Conservation (phyloP, 2,888 invertebrate species). For the Synergus japonicus region DNA sequence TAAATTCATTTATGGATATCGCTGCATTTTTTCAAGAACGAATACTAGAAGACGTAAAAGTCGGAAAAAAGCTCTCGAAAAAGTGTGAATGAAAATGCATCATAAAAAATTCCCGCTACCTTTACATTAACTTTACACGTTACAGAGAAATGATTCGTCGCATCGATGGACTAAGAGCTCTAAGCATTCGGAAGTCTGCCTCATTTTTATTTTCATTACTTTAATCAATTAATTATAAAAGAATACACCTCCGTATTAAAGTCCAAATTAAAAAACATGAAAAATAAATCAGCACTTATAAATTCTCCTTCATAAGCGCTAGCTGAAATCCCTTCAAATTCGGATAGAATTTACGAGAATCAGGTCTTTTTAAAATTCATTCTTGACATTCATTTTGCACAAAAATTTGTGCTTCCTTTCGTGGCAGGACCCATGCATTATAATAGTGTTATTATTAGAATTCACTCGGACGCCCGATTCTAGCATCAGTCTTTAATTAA, state of each 20-base stretch:
- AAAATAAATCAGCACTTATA: slow-evolving; percentile 1
- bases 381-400: slow-evolving; percentile 34
- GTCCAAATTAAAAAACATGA: neutral
- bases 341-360: neutral
- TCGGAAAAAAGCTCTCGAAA: slow-evolving; percentile 29
- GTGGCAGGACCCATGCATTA: slow-evolving; percentile 34
- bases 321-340: slow-evolving; percentile 1
- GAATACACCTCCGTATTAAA: neutral
- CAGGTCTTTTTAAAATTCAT: slow-evolving; percentile 44
- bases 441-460: slow-evolving; percentile 2
- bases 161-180: neutral
- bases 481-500: slow-evolving; percentile 27
- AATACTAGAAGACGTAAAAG: slow-evolving; percentile 12
- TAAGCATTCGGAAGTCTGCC: slow-evolving; percentile 4
- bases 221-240: slow-evolving; percentile 13
- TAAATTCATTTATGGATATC: slow-evolving; percentile 34
- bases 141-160: slow-evolving; percentile 29
- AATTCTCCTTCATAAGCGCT: slow-evolving; percentile 16
- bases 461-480: slow-evolving; percentile 10
- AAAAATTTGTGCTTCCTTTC: slow-evolving; percentile 46
- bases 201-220: slow-evolving; percentile 3
- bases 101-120: slow-evolving; percentile 40
- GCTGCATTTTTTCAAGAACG: slow-evolving; percentile 24
- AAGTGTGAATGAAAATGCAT: slow-evolving; percentile 33
- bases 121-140: slow-evolving; percentile 34